Evolutionary conservation across 2,797 vertebrate genomes (phyloP).

Genomic region (Odontamblyopus lacepedii): DNA sequence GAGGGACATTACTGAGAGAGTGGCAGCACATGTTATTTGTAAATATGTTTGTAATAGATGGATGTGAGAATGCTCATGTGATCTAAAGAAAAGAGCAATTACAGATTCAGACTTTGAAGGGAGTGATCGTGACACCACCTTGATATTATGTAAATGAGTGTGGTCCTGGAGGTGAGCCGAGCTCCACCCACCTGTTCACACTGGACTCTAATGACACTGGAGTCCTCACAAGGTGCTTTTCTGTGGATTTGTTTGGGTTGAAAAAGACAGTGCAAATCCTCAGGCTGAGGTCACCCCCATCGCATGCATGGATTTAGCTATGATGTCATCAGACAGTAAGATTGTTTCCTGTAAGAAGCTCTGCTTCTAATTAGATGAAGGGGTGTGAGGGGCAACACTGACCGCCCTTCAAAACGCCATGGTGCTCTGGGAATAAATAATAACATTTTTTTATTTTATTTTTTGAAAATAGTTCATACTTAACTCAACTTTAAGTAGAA

Average conservation of each 20-base stretch:
- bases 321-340: conserved; percentile 71
- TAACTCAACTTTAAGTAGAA: background rate
- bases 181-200: conserved; percentile 46
- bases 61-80: background rate
- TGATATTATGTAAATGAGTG: conserved; percentile 9
- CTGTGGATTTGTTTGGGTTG: conserved; percentile 57
- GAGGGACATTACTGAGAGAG: conserved; percentile 42
- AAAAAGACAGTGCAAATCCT: conserved; percentile 63
- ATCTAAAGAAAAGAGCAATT: background rate
- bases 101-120: conserved; percentile 25
- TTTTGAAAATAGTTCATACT: background rate
- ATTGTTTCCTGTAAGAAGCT: conserved; percentile 74
- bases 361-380: conserved; percentile 64
- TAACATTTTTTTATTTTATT: background rate
- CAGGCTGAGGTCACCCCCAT: conserved; percentile 62
- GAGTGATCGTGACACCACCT: conserved; percentile 1
- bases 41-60: conserved; percentile 25
- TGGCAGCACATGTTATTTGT: conserved; percentile 23
- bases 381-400: conserved; percentile 23
- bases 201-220: conserved; percentile 40
- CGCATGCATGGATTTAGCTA: conserved; percentile 58
- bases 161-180: conserved; percentile 19
- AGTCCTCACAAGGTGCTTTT: conserved; percentile 56
- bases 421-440: background rate
- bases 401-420: conserved; percentile 21